Evolutionary conservation across 2,888 invertebrate genomes (phyloP).

Genomic region (Nemapogon koenigi): DNA sequence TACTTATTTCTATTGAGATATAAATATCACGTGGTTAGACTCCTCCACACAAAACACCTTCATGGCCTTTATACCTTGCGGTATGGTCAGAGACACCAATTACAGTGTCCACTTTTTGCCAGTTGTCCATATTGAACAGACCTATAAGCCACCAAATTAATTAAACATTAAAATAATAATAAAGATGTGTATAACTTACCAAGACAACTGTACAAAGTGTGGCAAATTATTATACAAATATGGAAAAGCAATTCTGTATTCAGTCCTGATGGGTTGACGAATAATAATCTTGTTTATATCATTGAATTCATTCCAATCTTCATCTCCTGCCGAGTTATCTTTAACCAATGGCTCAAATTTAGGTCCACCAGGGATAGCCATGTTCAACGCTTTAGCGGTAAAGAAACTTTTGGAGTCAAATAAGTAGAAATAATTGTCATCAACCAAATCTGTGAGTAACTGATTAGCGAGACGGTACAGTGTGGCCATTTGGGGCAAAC

Average conservation of each 20-base stretch:
- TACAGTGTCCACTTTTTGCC: too few relatives aligned
- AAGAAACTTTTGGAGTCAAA: constrained; percentile 99
- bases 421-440: constrained; percentile 98
- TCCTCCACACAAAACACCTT: too few relatives aligned
- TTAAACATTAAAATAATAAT: too few relatives aligned
- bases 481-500: constrained; percentile 97
- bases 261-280: constrained; percentile 96
- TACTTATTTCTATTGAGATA: too few relatives aligned
- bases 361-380: constrained; percentile 99
- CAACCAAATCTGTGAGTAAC: constrained; percentile 95
- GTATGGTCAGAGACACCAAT: too few relatives aligned
- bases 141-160: too few relatives aligned
- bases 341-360: constrained; percentile 99
- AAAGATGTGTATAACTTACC: constrained; percentile 69
- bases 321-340: constrained; percentile 96
- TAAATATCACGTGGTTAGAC: too few relatives aligned
- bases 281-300: constrained; percentile 99
- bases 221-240: constrained; percentile 99
- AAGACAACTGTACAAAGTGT: constrained; percentile 96
- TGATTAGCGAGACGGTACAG: constrained; percentile 98
- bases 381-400: constrained; percentile 98
- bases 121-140: too few relatives aligned
- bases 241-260: constrained; percentile 99
- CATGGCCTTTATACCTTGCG: too few relatives aligned
- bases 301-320: constrained; percentile 99